phyloP scores from a whole-genome alignment of 1,140 invertebrate genomes.

The Calliphora vicina region DNA sequence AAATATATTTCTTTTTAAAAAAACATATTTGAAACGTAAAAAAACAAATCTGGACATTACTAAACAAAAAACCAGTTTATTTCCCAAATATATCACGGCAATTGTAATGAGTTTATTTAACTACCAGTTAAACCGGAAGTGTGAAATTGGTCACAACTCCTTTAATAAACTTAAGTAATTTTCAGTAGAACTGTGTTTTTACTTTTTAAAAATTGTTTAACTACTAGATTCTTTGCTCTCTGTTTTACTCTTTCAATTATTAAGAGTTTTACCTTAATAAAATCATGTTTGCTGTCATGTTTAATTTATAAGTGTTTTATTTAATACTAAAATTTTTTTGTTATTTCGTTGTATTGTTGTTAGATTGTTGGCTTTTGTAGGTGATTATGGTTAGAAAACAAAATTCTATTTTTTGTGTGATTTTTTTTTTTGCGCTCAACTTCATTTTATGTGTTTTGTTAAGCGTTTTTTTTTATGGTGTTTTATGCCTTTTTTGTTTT shows the following conservation, averaged over 20 bases:
- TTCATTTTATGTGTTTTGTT: neutral
- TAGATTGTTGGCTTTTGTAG: neutral
- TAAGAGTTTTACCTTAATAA: neutral
- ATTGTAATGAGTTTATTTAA: no score
- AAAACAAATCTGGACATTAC: no score
- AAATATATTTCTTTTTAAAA: no score
- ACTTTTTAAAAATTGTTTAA: neutral
- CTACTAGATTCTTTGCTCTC: neutral
- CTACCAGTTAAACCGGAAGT: no score
- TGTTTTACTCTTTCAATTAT: neutral
- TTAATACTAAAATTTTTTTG: neutral
- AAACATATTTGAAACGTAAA: no score
- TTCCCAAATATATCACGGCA: no score
- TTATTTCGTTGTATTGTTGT: neutral
- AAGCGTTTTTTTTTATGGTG: neutral
- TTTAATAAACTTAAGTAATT: no score
- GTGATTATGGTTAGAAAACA: neutral
- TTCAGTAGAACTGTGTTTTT: no score
- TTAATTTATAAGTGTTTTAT: neutral
- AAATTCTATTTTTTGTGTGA: neutral
- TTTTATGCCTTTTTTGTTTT: neutral
- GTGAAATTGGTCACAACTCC: no score
- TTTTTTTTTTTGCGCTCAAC: neutral
- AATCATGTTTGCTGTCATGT: conserved; percentile 3
- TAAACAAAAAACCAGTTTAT: no score